Evolutionary conservation across 2,113 vertebrate genomes (phyloP).

Genomic region (Sylvietta virens): DNA sequence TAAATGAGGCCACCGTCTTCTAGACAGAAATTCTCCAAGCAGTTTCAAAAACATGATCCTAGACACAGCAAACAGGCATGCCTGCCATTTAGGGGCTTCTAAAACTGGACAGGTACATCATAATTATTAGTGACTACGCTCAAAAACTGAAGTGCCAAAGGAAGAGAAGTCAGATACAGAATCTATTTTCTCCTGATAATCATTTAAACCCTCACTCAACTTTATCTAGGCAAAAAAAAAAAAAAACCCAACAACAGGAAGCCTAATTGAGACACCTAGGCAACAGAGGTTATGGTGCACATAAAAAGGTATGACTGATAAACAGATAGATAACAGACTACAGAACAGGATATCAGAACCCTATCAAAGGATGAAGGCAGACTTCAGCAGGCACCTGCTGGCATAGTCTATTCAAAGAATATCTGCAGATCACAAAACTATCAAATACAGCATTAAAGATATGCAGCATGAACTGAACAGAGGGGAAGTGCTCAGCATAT

Average conservation of each 20-base stretch:
- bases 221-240: not conserved
- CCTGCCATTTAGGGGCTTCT: not conserved
- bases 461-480: not conserved
- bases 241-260: not conserved
- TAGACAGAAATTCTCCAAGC: not conserved
- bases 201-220: not conserved
- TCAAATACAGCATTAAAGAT: not conserved
- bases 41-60: not conserved
- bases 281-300: not conserved
- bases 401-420: not conserved
- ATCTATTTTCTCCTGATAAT: not conserved
- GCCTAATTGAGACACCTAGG: not conserved
- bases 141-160: not conserved
- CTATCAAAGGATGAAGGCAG: not conserved
- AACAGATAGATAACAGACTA: not conserved
- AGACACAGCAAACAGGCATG: not conserved
- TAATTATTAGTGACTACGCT: not conserved
- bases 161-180: not conserved
- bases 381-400: not conserved
- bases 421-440: fast-evolving
- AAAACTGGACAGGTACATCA: fast-evolving
- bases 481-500: not conserved
- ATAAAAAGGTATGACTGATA: not conserved
- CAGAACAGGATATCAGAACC: not conserved
- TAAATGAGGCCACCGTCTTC: fast-evolving